Conservation (phyloP, 2,797 vertebrate species). For the Pipistrellus nathusii region DNA sequence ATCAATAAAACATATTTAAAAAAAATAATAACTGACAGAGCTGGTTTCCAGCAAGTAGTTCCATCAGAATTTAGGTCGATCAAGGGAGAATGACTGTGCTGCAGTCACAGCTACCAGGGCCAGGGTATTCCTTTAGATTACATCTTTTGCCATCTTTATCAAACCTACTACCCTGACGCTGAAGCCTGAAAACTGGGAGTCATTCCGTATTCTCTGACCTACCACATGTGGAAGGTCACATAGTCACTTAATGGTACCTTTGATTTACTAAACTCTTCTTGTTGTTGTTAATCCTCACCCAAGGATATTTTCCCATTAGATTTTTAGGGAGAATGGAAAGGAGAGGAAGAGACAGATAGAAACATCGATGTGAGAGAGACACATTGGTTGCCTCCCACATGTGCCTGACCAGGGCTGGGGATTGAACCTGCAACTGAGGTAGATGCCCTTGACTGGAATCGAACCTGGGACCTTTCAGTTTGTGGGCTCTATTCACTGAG, state of each 20-base stretch:
- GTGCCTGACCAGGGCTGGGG: too few species aligned
- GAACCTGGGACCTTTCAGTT: too few species aligned
- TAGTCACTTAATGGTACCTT: background rate
- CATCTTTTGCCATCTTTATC: background rate
- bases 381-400: too few species aligned
- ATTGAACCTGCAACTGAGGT: too few species aligned
- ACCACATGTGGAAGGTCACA: background rate
- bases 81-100: background rate
- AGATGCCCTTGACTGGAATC: too few species aligned
- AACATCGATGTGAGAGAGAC: too few species aligned
- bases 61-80: background rate
- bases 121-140: background rate
- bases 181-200: background rate
- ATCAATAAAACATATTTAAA: too few species aligned
- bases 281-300: too few species aligned
- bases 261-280: constrained; percentile 7
- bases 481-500: too few species aligned
- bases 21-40: background rate
- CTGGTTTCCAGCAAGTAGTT: background rate
- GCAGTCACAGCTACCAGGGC: background rate
- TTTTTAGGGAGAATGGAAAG: too few species aligned
- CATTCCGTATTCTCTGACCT: background rate
- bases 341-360: too few species aligned
- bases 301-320: too few species aligned
- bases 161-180: background rate